Base-by-base conservation (phyloP, 2,113 vertebrate species). In the Eptesicus fuscus region DNA sequence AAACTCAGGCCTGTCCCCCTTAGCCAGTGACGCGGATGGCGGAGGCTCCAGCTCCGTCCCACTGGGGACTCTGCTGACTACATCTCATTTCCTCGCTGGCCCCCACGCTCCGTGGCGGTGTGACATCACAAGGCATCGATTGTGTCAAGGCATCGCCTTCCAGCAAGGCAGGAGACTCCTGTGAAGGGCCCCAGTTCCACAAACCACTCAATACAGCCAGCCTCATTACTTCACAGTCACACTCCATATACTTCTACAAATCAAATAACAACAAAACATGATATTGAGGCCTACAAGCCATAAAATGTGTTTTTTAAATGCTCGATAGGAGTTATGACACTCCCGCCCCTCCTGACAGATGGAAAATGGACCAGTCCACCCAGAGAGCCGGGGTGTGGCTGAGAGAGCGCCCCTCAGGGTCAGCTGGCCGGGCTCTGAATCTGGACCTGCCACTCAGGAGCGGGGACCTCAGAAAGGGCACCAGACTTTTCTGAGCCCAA, bases 261-360 rank as follows among this genome's bases (percentile, higher is more conserved):
- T 93, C 51, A 90, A 96, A 96, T 85, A 90, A 78, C 23, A 83
- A 40, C 74, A 88, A 88, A 74, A 53, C 9, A 92, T 56, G 32
- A 76, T 63, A 91, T 53, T 76, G 87, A 96, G 59, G 90, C 35
- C 59, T 82, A 63, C n/a, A 84, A 44, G 59, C 28, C 59, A 61
- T 94, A 67, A 88, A 94, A 53, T 37, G 32, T 83, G 67, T 65
- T 82, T 93, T 92, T 85, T 47, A 93, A 77, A 88, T 65, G 42
- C 37, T 51, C 59, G 32, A 0, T 51, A 40, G 59, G 35, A 67
- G 56, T 23, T 73, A 77, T 56, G 35, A 47, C 13, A 28, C n/a
- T 73, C 78, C 71, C 17, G 49, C 14, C 9, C 17, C 17, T 59
- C 59, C 22, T 0, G 1, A 32, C 12, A 40, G 6, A 56, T 77